Evolutionary conservation across 92 coral and sea anemone genomes (phyloP), one percentile per base, ranked within the genome.

Genomic region (Montipora capitata): DNA sequence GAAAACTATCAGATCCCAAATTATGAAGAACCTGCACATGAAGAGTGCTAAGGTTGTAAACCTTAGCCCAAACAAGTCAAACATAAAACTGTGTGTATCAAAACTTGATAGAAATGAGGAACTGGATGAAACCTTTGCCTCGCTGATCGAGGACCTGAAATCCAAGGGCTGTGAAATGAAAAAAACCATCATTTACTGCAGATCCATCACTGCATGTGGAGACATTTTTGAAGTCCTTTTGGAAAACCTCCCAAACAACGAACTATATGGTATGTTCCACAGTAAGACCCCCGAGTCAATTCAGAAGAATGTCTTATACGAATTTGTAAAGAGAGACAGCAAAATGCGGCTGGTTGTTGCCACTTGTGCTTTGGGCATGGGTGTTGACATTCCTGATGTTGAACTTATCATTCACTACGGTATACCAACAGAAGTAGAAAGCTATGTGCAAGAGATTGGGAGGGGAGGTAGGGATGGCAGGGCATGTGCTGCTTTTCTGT

Each of bases 281-380:
- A 52, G 58, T 9, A 52, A 52, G 13, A 9, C 58, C 7, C 58
- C 58, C 8, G 10, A 52, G 11, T 4, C 7, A 4, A 52, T 52
- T 9, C 58, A 52, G 58, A 4, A 52, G 10, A 2, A 4, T 5
- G 58, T 52, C 2, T 9, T 52, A 52, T 4, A 2, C 8, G 10
- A 52, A 9, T 4, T 52, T 4, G 2, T 52, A 9, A 9, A 52
- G 12, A 9, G 12, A 9, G 58, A 52, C 58, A 52, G 58, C 12
- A 9, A 52, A 52, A 52, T 52, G 12, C 7, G 58, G 58, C 7
- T 93, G 9, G 93, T 93, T 17, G 18, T 93, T 73, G 91, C 93
- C 15, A 89, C 91, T 52, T 58, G 91, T 90, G 93, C 96, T 0
- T 75, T 92, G 6, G 93, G 95, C 39, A 88, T 92, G 95, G 95